These are phyloP conservation scores for Orchestes rusci DNA, from an alignment of 2,888 invertebrate species.

Conservation along the genomic window DNA sequence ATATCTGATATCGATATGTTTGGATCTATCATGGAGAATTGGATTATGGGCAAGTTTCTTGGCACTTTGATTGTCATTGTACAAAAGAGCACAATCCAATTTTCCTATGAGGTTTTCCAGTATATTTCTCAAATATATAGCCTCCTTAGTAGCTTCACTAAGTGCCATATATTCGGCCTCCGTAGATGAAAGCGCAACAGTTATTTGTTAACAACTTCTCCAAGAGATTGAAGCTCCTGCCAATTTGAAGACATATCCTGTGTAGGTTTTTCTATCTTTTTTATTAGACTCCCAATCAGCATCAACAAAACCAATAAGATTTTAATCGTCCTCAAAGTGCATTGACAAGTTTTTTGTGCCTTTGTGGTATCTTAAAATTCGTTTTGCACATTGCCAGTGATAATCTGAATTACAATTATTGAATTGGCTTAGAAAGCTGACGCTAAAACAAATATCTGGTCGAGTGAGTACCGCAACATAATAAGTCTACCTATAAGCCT, in stretches of 20 bases:
- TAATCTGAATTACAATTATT: constrained; percentile 6
- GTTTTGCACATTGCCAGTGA: constrained; percentile 12
- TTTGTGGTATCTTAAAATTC: constrained; percentile 13
- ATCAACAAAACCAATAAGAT: constrained; percentile 10
- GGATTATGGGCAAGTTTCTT: constrained; percentile 20
- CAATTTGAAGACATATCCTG: constrained; percentile 29
- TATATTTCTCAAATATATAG: constrained; percentile 22
- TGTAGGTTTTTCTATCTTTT: constrained; percentile 32
- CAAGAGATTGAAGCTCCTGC: constrained; percentile 29
- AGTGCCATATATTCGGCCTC: constrained; percentile 32
- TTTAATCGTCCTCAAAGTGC: constrained; percentile 3
- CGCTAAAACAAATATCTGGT: constrained; percentile 22
- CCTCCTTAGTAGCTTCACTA: constrained; percentile 28
- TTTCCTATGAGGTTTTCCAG: constrained; percentile 12
- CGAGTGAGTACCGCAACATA: constrained; percentile 23
- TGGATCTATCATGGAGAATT: too few relatives aligned
- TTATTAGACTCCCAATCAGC: constrained; percentile 17
- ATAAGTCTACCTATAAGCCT: constrained; percentile 18
- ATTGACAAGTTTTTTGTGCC: constrained; percentile 7
- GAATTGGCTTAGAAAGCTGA: constrained; percentile 23
- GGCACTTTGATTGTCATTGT: constrained; percentile 24
- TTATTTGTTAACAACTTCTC: constrained; percentile 31
- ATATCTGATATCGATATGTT: constrained; percentile 18
- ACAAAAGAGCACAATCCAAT: constrained; percentile 7
- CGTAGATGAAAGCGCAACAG: constrained; percentile 30